Percentiles rank a stretch among this genome's conserved stretches.
Conservation (phyloP, 2,113 vertebrate genomes). For the Crotalus viridis region DNA sequence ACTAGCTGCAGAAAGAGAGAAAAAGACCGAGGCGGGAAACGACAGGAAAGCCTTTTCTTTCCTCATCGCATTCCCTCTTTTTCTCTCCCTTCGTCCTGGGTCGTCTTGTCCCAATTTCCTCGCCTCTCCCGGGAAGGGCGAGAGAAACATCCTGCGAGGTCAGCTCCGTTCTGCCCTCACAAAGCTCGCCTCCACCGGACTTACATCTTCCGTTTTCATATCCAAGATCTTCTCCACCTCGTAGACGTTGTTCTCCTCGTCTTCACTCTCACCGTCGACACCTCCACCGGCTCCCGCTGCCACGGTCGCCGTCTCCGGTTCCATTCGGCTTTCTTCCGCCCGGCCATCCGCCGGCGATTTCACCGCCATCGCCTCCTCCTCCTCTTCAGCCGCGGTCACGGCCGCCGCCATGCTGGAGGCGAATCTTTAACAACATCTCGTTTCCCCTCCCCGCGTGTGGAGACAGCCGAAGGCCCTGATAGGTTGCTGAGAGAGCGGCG, state of each 20-base stretch:
- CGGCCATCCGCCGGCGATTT: neutral
- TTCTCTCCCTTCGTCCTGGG: neutral
- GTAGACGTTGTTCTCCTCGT: slow-evolving; percentile 83
- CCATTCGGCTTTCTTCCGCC: slow-evolving; percentile 69
- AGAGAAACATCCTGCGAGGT: neutral
- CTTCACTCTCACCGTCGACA: slow-evolving; percentile 70
- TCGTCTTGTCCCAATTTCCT: neutral
- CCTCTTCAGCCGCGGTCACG: neutral
- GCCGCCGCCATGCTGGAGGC: slow-evolving; percentile 62
- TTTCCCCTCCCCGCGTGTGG: neutral
- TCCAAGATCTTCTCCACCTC: slow-evolving; percentile 96
- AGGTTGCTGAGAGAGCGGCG: neutral
- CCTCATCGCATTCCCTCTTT: neutral
- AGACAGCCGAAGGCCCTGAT: fast-evolving
- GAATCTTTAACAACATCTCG: neutral
- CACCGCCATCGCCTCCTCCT: neutral
- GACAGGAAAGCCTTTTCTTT: neutral
- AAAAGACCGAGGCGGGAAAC: neutral
- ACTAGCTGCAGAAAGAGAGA: neutral
- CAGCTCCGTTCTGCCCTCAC: neutral
- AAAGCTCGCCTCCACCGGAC: slow-evolving; percentile 11
- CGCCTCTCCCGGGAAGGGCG: neutral
- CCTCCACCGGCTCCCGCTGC: neutral
- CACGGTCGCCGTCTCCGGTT: slow-evolving; percentile 55
- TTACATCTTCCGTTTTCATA: slow-evolving; percentile 86